Evolutionary conservation across 2,113 vertebrate genomes (phyloP), one percentile per base, ranked within the genome.

Genomic region (Panurus biarmicus): DNA sequence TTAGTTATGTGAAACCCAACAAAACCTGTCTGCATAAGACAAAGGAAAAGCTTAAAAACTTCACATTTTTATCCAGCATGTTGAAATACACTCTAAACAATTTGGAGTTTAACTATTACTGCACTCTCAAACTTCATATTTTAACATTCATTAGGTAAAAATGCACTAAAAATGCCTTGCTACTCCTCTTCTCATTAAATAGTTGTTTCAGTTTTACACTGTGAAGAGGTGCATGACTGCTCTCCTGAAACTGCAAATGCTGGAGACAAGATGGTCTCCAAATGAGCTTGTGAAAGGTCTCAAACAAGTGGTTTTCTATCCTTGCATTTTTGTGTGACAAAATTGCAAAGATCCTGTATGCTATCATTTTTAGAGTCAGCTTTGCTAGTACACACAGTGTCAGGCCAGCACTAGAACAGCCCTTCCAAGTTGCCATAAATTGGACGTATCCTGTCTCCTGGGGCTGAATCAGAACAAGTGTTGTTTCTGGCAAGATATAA

Each of bases 191-290:
- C 42, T 58, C 44, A 38, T 25, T n/a, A 66, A 86, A 36, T 28
- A 54, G 31, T 28, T 58, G 11, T 53, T 87, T 75, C 47, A 10
- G 11, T 51, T 90, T 79, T 60, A 64, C 9, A 21, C 19, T 9
- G 2, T 28, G 57, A 82, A 23, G 42, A 70, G 24, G 14, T 85
- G 6, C 25, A 12, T 5, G 31, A 44, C n/a, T 65, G 24, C 64
- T 54, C 4, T 56, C 5, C 64, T 28, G n/a, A 38, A 82, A n/a
- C 57, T 71, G 42, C 7, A 6, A 75, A 67, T 0, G 0, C 33
- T 64, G 47, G 15, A 74, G 47, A 53, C 8, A 15, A 0, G 0
- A 20, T 11, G 8, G 25, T 54, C 67, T 83, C 35, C 44, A 85
- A 19, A 31, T 44, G 36, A 47, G 6, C 48, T 38, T 72, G 56